Evolutionary conservation across 2,888 invertebrate genomes (phyloP).

Genomic region (Ceratothoa steindachneri): DNA sequence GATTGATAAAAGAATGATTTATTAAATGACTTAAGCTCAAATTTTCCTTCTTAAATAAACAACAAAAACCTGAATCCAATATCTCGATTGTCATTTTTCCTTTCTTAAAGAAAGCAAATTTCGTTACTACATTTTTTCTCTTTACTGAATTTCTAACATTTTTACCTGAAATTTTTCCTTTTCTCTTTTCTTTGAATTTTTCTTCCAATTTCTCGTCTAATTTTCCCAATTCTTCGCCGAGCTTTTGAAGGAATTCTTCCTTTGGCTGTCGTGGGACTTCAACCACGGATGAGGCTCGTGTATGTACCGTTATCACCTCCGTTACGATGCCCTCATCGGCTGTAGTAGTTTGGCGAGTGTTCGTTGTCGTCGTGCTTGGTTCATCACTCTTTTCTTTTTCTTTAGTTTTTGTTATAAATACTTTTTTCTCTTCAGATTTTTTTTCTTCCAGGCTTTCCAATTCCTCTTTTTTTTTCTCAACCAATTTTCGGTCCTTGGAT

Average conservation of each 20-base stretch:
- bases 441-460: not conserved
- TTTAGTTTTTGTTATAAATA: not conserved
- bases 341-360: not conserved
- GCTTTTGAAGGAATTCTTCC: conserved; percentile 38
- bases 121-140: too few species aligned
- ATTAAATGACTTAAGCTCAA: too few species aligned
- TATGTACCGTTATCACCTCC: not conserved
- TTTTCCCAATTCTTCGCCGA: conserved; percentile 44
- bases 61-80: too few species aligned
- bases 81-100: too few species aligned
- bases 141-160: not conserved
- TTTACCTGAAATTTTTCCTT: conserved; percentile 34
- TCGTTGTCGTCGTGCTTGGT: not conserved
- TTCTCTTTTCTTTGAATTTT: conserved; percentile 46
- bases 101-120: too few species aligned
- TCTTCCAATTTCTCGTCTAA: conserved; percentile 46
- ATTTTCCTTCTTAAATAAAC: too few species aligned
- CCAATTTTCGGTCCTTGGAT: not conserved
- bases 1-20: too few species aligned
- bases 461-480: not conserved
- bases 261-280: conserved; percentile 1
- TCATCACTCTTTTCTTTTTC: not conserved
- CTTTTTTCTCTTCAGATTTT: not conserved
- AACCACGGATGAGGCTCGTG: not conserved
- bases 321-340: not conserved